These are phyloP conservation scores for Plebejus argus DNA, from an alignment of 2,888 invertebrate species.

Conservation along the genomic window DNA sequence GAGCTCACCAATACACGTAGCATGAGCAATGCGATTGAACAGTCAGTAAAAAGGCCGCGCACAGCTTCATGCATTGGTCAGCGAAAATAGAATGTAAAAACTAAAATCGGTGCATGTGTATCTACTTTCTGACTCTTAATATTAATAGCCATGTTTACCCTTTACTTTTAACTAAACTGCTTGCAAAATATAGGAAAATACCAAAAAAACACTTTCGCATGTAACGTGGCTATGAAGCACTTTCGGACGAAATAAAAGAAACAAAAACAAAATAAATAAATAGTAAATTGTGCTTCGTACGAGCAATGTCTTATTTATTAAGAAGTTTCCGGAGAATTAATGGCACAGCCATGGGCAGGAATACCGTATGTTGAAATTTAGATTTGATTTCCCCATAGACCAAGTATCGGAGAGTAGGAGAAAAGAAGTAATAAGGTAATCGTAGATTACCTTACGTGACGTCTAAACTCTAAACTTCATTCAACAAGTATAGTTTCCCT, in stretches of 20 bases:
- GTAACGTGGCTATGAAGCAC: not conserved
- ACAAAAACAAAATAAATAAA: conserved; percentile 10
- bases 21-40: no score
- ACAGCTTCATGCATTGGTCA: no score
- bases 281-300: conserved; percentile 18
- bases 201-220: not conserved
- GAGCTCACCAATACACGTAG: no score
- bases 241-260: not conserved
- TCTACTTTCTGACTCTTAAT: no score
- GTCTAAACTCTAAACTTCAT: not conserved
- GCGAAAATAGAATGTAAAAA: no score
- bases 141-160: not conserved
- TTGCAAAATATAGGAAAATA: not conserved
- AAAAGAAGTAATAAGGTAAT: not conserved
- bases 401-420: not conserved
- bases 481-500: not conserved
- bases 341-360: conserved; percentile 8
- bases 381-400: conserved; percentile 21
- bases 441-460: conserved; percentile 5
- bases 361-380: conserved; percentile 20
- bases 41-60: no score
- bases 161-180: not conserved
- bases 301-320: conserved; percentile 6
- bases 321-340: conserved; percentile 18
- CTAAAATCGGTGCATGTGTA: no score